Conservation (phyloP, 2,113 vertebrate species). For the Pelobates fuscus region DNA sequence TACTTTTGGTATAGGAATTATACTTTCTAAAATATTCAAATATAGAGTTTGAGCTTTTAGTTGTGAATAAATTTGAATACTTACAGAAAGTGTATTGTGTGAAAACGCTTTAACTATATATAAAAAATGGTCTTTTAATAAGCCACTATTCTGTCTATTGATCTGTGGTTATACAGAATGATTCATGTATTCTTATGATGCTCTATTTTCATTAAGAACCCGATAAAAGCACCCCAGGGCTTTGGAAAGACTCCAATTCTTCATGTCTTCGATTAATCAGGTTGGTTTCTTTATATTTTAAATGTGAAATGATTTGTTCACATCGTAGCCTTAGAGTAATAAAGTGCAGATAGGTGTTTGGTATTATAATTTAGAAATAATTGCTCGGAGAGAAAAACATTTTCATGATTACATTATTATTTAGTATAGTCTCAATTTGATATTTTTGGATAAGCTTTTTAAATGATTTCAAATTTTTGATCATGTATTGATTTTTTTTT, state of each 20-base stretch:
- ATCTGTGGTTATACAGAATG: conserved; percentile 25
- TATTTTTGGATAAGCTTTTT: too few relatives aligned
- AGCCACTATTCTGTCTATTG: conserved; percentile 25
- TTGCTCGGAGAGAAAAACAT: too few relatives aligned
- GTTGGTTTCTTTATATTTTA: background rate
- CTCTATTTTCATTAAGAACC: conserved; percentile 35
- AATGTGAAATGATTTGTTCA: background rate
- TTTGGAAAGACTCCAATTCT: conserved; percentile 11
- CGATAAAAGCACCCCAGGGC: conserved; percentile 25
- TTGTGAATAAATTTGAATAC: background rate
- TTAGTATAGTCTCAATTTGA: too few relatives aligned
- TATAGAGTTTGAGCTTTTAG: too few relatives aligned
- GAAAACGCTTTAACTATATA: conserved; percentile 13
- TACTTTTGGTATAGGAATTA: too few relatives aligned
- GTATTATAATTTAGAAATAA: too few relatives aligned
- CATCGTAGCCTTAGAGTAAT: background rate
- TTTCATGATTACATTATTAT: too few relatives aligned
- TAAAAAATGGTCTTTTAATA: conserved; percentile 11
- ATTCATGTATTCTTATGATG: conserved; percentile 39
- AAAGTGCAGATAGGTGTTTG: too few relatives aligned
- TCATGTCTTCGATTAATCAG: conserved; percentile 15
- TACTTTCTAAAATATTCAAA: too few relatives aligned
- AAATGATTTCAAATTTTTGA: too few relatives aligned
- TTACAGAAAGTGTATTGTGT: background rate
- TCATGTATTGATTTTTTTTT: too few relatives aligned